Base-by-base conservation (phyloP, 1,140 invertebrate genomes). In the Planococcus citri region DNA sequence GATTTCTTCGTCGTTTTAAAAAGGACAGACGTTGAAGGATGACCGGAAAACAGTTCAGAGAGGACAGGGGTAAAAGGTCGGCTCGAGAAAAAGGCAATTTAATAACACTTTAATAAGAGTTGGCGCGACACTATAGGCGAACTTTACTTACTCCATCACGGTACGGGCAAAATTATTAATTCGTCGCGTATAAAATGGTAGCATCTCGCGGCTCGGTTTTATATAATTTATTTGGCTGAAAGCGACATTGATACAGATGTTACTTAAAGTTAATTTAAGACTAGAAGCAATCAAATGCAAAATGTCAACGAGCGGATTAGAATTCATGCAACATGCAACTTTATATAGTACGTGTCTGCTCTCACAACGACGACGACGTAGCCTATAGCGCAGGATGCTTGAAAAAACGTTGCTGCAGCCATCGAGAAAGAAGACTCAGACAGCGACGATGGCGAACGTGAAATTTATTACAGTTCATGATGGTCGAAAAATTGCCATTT, bases 231-330 rank as follows among this genome's bases (percentile, higher is more conserved):
- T 51, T 51, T 51, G 2, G 41, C 41, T 51, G 17, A 51, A 51
- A 51, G 41, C 41, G 41, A 51, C 41, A 51, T 51, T 51, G 41
- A 51, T 51, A 51, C 41, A 51, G 41, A 51, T 51, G 41, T 51
- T 51, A 51, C 41, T 37, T 6, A 8, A 51, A 51, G 41, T 51
- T 51, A 51, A 51, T 51, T 51, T 51, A 51, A 51, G 41, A 51
- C 41, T 51, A 3, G 14, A 14, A 4, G 41, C 41, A 51, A 51
- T 51, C 41, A 51, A 51, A 51, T 51, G 41, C 41, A 51, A 51
- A 51, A 51, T 51, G 41, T 51, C 41, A 51, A 51, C 41, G 41
- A 3, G 2, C 17, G n/a, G 41, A 51, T 51, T 51, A 51, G 17
- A 51, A 51, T 51, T 51, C 41, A 51, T 14, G 29, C 41, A 14